phyloP scores from a whole-genome alignment of 2,888 invertebrate species.

The Drosophila nr. perissopoda region DNA sequence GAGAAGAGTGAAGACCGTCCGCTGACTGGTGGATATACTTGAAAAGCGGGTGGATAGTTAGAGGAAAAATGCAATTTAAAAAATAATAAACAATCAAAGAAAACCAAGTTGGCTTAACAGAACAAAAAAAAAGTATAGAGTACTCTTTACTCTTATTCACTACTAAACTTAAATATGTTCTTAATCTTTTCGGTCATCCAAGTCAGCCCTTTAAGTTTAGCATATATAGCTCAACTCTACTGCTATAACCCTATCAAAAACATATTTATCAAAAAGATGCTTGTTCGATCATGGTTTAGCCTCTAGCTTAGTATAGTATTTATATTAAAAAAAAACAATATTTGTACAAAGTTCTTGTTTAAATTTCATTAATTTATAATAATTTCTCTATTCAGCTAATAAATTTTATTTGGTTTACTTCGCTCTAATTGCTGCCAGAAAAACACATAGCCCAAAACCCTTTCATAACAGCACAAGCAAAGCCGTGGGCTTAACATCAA shows the following conservation, averaged over 20 bases:
- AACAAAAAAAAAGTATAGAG: background rate
- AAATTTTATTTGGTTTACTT: background rate
- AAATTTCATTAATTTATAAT: background rate
- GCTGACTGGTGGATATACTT: slow-evolving; percentile 1
- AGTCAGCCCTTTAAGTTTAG: background rate
- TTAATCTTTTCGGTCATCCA: background rate
- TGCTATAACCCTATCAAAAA: background rate
- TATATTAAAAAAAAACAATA: background rate
- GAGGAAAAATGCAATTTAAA: background rate
- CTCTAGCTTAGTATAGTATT: background rate
- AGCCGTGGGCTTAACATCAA: slow-evolving; percentile 40
- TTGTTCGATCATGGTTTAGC: background rate
- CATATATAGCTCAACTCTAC: background rate
- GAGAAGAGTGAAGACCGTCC: background rate
- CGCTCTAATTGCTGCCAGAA: slow-evolving; percentile 17
- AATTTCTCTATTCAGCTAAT: background rate
- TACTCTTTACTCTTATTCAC: background rate
- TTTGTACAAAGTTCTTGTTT: background rate
- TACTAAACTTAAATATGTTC: background rate
- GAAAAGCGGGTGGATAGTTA: background rate
- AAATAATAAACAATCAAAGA: background rate
- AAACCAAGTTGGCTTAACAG: background rate
- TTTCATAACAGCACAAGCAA: slow-evolving; percentile 26
- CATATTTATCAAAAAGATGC: background rate
- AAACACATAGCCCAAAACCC: background rate